Evolutionary conservation across 2,113 vertebrate species (phyloP).

Genomic region (Passer domesticus): DNA sequence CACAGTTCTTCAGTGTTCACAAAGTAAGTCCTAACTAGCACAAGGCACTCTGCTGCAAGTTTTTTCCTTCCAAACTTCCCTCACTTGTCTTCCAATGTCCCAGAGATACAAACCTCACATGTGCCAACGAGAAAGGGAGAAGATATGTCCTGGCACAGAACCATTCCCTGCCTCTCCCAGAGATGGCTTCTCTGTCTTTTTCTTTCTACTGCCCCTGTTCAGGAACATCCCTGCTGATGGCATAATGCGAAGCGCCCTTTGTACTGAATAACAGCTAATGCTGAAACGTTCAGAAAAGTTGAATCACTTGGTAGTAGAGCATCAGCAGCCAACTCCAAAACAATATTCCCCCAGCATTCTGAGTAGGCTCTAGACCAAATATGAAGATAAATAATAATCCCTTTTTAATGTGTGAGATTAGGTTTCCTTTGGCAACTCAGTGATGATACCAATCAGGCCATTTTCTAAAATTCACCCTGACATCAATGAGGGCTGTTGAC

Average conservation of each 20-base stretch:
- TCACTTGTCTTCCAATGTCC: neutral
- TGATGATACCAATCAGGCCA: neutral
- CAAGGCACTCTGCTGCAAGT: neutral
- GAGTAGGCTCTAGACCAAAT: neutral
- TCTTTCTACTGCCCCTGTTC: neutral
- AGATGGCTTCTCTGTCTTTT: neutral
- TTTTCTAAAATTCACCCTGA: neutral
- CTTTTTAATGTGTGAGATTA: neutral
- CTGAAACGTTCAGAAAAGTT: neutral
- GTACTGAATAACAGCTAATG: neutral
- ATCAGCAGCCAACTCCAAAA: neutral
- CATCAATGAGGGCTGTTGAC: neutral
- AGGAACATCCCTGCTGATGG: neutral
- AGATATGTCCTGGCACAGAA: neutral
- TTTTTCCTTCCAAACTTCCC: neutral
- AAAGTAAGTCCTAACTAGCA: neutral
- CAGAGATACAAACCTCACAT: neutral
- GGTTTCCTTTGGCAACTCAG: neutral
- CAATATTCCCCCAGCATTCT: fast-evolving
- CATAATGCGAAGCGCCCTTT: fast-evolving
- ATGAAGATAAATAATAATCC: neutral
- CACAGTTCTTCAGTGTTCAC: neutral
- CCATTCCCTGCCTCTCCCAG: neutral
- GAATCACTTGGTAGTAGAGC: neutral
- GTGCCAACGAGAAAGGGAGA: neutral